Evolutionary conservation across 2,113 vertebrate species (phyloP), one percentile per base, ranked within the genome.

Genomic region (Stictonetta naevosa): DNA sequence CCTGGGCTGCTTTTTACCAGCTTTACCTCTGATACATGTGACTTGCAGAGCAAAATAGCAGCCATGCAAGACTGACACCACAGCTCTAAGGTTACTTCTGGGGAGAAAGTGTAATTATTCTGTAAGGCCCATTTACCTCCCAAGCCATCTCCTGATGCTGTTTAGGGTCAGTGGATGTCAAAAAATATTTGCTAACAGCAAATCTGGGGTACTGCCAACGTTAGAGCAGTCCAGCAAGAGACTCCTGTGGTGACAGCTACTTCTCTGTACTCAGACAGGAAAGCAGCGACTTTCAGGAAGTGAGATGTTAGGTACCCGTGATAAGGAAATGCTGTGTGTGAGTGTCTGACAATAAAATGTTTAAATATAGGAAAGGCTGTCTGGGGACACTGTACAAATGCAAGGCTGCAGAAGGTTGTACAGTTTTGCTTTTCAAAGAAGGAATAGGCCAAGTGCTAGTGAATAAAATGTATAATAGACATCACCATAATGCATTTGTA

Each of bases 301-400:
- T 42, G 31, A 80, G 82, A 67, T 79, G 93, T 91, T 64, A 63
- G 68, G 38, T 71, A 34, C 59, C 63, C 8, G 10, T 34, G 73
- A 78, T 86, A 92, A 95, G 63, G 64, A 92, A 95, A 67, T 52
- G 42, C 46, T 86, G 33, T 28, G 19, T 46, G 26, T n/a, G 20
- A 64, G 16, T 40, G 67, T 71, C 90, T 58, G 71, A 93, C 81
- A 92, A 88, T 52, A 92, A 92, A 91, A 88, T 66, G 34, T 69
- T 94, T 87, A 85, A 92, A 89, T 55, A 56, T 75, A 91, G 86
- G 80, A 96, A 95, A 86, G 63, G 11, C 36, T 60, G 38, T 17
- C 52, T 53, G 28, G 25, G 17, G 26, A 80, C 23, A 16, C 53
- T 58, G 53, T 60, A 64, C 44, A 86, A 90, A 68, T 29, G 42